These are phyloP conservation scores for Zapornia atra DNA, from an alignment of 2,113 vertebrate species.

Conservation along the genomic window DNA sequence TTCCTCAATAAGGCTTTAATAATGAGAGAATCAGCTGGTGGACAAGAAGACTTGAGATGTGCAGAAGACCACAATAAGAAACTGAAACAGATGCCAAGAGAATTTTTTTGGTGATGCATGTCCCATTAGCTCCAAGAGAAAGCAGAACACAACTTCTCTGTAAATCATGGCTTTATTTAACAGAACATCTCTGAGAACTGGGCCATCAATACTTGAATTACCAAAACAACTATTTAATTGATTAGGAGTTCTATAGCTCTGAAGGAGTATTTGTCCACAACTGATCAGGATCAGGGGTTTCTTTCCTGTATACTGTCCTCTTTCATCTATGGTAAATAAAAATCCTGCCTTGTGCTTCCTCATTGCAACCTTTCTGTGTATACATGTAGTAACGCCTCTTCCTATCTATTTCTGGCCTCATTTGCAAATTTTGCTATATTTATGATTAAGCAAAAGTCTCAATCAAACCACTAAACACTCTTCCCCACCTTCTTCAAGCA, in stretches of 20 bases:
- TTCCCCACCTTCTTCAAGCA: neutral
- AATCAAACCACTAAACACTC: neutral
- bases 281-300: neutral
- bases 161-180: neutral
- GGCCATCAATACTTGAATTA: neutral
- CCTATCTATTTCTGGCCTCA: neutral
- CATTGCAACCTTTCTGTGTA: neutral
- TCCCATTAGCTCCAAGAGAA: neutral
- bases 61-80: neutral
- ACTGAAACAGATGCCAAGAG: neutral
- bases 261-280: neutral
- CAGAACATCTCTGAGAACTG: neutral
- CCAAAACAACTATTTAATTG: neutral
- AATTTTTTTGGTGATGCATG: neutral
- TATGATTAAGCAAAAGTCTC: neutral
- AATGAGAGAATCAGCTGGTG: neutral
- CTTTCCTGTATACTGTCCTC: neutral
- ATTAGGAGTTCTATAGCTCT: neutral
- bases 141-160: neutral
- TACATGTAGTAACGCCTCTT: neutral
- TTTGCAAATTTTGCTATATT: neutral
- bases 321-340: neutral
- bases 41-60: neutral
- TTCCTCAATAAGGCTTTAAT: neutral
- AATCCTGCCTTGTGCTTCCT: neutral